phyloP scores from a whole-genome alignment of 2,888 invertebrate genomes.

The Diarsia mendica region DNA sequence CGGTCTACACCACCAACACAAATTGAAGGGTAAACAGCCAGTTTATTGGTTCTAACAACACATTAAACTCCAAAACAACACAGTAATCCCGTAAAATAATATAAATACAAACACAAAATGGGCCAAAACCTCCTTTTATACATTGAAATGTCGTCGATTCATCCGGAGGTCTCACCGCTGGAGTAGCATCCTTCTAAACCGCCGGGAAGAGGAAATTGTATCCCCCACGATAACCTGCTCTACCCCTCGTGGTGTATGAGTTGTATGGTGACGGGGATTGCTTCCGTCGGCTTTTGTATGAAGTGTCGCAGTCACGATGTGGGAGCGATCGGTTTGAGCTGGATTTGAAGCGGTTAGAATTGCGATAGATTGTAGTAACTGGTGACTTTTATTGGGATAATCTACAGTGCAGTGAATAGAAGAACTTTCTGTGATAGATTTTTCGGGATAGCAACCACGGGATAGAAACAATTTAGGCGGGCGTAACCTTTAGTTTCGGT shows the following conservation, averaged over 20 bases:
- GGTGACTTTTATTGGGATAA: not conserved
- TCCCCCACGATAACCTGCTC: slow-evolving; percentile 34
- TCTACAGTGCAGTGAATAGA: not conserved
- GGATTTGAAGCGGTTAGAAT: not conserved
- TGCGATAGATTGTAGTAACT: not conserved
- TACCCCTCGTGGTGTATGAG: not conserved
- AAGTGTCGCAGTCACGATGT: slow-evolving; percentile 17
- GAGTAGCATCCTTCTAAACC: slow-evolving; percentile 22
- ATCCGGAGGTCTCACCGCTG: slow-evolving; percentile 4
- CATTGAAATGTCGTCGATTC: not conserved
- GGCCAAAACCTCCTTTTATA: slow-evolving; percentile 1
- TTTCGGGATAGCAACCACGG: no score
- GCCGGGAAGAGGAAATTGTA: slow-evolving; percentile 47
- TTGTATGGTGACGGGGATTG: slow-evolving; percentile 8
- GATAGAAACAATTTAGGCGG: not conserved
- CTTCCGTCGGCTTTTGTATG: slow-evolving; percentile 21
- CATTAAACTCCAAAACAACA: not conserved
- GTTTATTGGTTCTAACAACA: slow-evolving; percentile 1
- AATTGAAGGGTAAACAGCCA: not conserved
- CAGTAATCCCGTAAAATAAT: not conserved
- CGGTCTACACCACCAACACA: not conserved
- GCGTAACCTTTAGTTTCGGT: no score
- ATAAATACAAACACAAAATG: slow-evolving; percentile 18
- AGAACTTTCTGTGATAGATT: not conserved
- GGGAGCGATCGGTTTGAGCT: not conserved